Evolutionary conservation across 2,797 vertebrate species (phyloP).

Genomic region (Megaceryle alcyon): DNA sequence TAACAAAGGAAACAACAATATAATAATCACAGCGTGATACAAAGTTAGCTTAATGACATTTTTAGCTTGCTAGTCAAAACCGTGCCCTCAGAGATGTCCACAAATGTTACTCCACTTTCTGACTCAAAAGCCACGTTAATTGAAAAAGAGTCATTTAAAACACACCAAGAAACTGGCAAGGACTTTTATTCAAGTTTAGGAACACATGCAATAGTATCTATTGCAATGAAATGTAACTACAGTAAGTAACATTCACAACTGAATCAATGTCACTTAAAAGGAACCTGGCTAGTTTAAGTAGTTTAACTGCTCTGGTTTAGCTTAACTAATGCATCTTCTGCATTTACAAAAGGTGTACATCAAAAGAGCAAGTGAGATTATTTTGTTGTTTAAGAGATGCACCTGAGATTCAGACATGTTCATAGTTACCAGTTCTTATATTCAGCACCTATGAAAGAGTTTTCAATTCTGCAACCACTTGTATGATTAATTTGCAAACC

Average conservation of each 20-base stretch:
- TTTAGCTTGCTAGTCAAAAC: not conserved
- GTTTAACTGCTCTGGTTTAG: not conserved
- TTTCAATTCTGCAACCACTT: not conserved
- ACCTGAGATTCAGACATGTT: not conserved
- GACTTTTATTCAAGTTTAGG: not conserved
- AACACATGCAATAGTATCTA: not conserved
- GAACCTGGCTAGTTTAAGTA: not conserved
- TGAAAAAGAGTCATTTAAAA: not conserved
- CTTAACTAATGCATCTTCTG: not conserved
- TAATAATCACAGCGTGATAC: not conserved
- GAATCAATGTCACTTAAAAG: not conserved
- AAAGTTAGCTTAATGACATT: not conserved
- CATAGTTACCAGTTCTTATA: not conserved
- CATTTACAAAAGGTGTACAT: not conserved
- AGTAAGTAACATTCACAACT: not conserved
- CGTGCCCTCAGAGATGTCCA: not conserved
- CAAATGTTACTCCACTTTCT: fast-evolving
- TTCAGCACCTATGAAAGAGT: not conserved
- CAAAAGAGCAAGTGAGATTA: not conserved
- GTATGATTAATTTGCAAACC: not conserved
- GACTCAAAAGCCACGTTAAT: not conserved
- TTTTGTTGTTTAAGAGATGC: not conserved
- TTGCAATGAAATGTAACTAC: not conserved
- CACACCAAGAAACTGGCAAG: not conserved
- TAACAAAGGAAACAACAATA: not conserved